Percentiles rank a stretch among this genome's conserved stretches.
phyloP scores from a whole-genome alignment of 2,888 invertebrate genomes.

The Drosophila parthenogenetica region DNA sequence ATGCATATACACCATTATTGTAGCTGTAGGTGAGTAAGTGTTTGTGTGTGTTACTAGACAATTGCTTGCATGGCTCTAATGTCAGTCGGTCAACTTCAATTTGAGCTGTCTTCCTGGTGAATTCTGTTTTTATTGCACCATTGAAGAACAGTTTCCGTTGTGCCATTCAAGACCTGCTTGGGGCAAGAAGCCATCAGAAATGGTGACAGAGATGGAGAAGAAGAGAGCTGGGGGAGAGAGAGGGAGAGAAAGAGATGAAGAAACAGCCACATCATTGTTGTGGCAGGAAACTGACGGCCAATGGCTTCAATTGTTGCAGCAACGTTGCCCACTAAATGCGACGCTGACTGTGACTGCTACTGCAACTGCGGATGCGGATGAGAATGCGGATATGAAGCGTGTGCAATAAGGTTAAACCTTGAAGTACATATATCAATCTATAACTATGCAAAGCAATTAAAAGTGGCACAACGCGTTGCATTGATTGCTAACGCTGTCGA shows the following conservation, averaged over 20 bases:
- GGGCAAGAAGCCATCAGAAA: constrained; percentile 22
- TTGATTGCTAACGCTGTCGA: constrained; percentile 60
- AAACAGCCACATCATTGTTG: constrained; percentile 55
- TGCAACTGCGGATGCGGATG: constrained; percentile 20
- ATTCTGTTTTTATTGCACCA: constrained; percentile 52
- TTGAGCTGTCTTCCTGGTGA: constrained; percentile 59
- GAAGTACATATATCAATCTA: constrained; percentile 28
- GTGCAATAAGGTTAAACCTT: constrained; percentile 28
- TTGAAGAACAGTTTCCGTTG: constrained; percentile 47
- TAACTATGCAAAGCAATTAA: constrained; percentile 73
- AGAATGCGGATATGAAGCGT: constrained; percentile 22
- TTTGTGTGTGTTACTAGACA: constrained; percentile 33
- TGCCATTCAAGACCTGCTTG: constrained; percentile 36
- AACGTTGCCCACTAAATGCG: constrained; percentile 29
- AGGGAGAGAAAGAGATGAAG: background rate
- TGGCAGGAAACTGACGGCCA: constrained; percentile 54
- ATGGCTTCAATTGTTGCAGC: constrained; percentile 50
- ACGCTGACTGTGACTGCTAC: constrained; percentile 14
- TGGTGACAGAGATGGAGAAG: background rate
- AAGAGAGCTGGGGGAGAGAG: background rate
- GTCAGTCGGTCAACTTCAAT: constrained; percentile 66
- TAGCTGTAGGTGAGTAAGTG: constrained; percentile 11
- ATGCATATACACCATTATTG: constrained; percentile 18
- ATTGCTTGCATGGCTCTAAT: constrained; percentile 51
- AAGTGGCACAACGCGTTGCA: constrained; percentile 60